A percentile compares a stretch with the other conserved stretches of the same genome.
These are phyloP conservation scores for Corythoichthys haematopterus DNA, from an alignment of 2,113 vertebrate species.

Conservation along the genomic window DNA sequence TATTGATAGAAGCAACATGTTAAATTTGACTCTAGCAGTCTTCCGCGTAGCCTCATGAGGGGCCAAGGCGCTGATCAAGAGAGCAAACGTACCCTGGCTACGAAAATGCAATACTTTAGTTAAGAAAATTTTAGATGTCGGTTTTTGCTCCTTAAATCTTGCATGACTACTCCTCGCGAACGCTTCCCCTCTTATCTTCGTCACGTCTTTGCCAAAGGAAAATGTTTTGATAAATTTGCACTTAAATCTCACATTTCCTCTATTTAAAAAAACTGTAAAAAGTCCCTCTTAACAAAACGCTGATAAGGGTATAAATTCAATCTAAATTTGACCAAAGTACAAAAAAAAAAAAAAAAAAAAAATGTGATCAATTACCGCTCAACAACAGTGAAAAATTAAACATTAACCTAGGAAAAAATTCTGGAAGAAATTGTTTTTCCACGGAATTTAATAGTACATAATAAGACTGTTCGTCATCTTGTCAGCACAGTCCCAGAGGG, in stretches of 20 bases:
- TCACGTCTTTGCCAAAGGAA: constrained; percentile 45
- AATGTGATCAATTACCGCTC: constrained; percentile 42
- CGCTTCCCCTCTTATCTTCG: constrained; percentile 61
- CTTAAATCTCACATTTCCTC: not conserved
- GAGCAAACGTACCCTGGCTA: constrained; percentile 53
- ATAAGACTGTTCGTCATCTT: constrained; percentile 57
- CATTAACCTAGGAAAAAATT: constrained; percentile 54
- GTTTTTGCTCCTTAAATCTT: constrained; percentile 59
- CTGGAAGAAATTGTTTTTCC: constrained; percentile 61
- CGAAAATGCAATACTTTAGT: constrained; percentile 63
- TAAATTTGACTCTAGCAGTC: constrained; percentile 63
- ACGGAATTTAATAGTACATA: constrained; percentile 55
- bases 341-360: not conserved
- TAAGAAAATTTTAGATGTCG: constrained; percentile 69
- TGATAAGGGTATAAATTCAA: constrained; percentile 46
- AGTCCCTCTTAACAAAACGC: constrained; percentile 58
- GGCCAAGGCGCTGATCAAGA: constrained; percentile 65
- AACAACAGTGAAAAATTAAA: constrained; percentile 32
- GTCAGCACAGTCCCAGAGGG: constrained; percentile 54
- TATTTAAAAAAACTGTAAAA: not conserved
- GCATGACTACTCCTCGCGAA: constrained; percentile 60
- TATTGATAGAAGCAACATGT: constrained; percentile 72
- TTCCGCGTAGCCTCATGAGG: constrained; percentile 59
- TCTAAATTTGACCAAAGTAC: constrained; percentile 31
- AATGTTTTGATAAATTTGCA: constrained; percentile 17